Evolutionary conservation across 2,888 invertebrate genomes (phyloP), one percentile per base, ranked within the genome.

Genomic region (Zygaena filipendulae): DNA sequence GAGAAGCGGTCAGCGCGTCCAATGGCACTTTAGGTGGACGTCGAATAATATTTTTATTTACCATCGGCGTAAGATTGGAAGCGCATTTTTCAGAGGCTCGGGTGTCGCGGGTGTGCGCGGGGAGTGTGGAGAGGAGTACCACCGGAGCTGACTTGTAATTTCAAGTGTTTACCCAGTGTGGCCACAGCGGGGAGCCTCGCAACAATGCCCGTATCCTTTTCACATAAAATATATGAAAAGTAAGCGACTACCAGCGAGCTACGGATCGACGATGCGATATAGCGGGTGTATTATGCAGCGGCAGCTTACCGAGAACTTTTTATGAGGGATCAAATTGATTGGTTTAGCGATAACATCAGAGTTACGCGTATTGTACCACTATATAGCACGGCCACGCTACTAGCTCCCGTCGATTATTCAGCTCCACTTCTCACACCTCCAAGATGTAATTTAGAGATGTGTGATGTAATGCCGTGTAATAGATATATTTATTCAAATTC

Each of bases 301-400:
- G 64, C 63, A 63, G 61, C 66, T 61, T 63, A 56, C 74, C 57
- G 62, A 68, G 70, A 68, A 64, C 63, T 75, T 79, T 75, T 77
- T 79, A 75, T 70, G 71, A 70, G 72, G 72, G 72, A 75, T 77
- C 72, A 75, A 79, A 79, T 79, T 77, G 79, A 79, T 79, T 75
- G 74, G 77, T 72, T 69, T 57, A 57, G 53, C 55, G 79, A 79
- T 79, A 74, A 60, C 64, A 79, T 79, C 77, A 49, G 51, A 58
- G 60, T 56, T 53, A 59, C 51, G 55, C 52, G 61, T 57, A 66
- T 71, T 67, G 63, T 70, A 45, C 16, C 16, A 7, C 16, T 16
- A 4, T 7, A 7, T 16, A 16, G 37, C 34, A 34, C 39, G 30
- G 38, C 40, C 36, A 39, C 31, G 32, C 41, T 31, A 39, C 37